phyloP scores from a whole-genome alignment of 2,797 vertebrate species.

The Linurgus olivaceus region DNA sequence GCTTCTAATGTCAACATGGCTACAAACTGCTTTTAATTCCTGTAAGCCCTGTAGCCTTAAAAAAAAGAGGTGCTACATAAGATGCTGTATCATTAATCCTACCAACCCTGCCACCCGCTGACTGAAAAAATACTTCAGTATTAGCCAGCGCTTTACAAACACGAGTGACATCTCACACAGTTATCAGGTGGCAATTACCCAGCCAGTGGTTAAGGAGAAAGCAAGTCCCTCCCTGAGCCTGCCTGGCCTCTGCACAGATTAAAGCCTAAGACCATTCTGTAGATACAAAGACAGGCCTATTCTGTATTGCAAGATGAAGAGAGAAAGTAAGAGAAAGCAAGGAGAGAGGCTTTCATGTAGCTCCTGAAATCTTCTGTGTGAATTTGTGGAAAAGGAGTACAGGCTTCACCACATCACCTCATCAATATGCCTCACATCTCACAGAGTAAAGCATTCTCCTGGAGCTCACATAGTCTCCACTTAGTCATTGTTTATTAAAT shows the following conservation, averaged over 20 bases:
- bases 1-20: neutral
- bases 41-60: neutral
- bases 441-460: neutral
- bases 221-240: neutral
- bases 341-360: neutral
- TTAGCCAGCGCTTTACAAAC: constrained; percentile 1
- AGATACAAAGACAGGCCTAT: neutral
- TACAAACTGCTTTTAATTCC: neutral
- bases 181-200: neutral
- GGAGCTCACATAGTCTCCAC: neutral
- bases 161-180: neutral
- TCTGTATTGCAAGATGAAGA: neutral
- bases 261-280: neutral
- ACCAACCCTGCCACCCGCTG: neutral
- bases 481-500: neutral
- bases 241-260: neutral
- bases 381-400: neutral
- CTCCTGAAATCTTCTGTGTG: neutral
- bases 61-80: neutral
- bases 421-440: fast-evolving
- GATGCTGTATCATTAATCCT: neutral
- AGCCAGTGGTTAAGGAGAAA: neutral
- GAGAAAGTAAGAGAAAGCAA: neutral
- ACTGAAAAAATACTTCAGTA: constrained; percentile 15
- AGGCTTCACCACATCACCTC: neutral